Base-by-base conservation (phyloP, 2,888 invertebrate species). In the Timema cristinae region DNA sequence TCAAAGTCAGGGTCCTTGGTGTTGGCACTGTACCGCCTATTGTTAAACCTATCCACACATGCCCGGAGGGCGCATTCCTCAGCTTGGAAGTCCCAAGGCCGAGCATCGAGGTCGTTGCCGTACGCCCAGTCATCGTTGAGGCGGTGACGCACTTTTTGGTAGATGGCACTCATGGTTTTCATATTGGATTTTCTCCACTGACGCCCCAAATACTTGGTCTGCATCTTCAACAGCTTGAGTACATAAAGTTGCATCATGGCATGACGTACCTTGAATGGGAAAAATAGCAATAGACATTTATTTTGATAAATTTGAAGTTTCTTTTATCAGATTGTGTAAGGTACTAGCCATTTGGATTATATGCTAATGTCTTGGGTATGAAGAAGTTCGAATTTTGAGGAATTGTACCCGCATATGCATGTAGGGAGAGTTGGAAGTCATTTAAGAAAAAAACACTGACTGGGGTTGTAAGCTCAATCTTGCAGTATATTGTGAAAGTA, bases 91-190 rank as follows among this genome's bases (percentile, higher is more conserved):
- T 99, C 98, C 97, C 97, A 98, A 0, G 98, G 98, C 74, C 97
- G 87, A 0, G 97, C 97, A 84, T 98, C 97, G 78, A 98, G 89
- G 85, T 98, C 94, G 85, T 99, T 99, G 70, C 98, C 98, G 85
- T 94, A 99, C 5, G 99, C 99, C 99, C 99, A 99, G 82, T 99
- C 99, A 81, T 99, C 99, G 80, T 98, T 98, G 63, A 99, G 86
- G 71, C 98, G 89, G 84, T 98, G 97, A 50, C 97, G 87, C 5
- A 95, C 95, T 86, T 98, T 98, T 73, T 96, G 93, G 82, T 99
- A 99, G 80, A 99, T 99, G 73, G 98, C 97, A 81, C 98, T 98
- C 84, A 99, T 96, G 0, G 97, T 97, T 83, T 98, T 98, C 98
- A 99, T 99, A 81, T 99, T 99, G 0, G 95, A 94, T 83, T 98